Conservation (phyloP, 2,113 vertebrate species). For the Notechis scutatus region DNA sequence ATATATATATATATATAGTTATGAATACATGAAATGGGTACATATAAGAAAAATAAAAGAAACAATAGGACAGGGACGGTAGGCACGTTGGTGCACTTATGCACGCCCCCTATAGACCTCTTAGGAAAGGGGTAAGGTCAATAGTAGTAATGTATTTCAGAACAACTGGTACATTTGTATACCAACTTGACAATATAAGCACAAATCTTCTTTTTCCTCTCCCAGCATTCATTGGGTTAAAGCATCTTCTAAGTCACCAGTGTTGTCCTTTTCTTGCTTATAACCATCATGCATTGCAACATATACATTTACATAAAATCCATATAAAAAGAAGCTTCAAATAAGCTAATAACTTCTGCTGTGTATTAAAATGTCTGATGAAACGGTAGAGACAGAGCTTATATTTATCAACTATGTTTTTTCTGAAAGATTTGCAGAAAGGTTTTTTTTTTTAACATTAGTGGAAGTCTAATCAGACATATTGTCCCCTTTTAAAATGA, state of each 20-base stretch:
- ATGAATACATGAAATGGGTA: too few relatives aligned
- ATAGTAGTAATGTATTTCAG: conserved; percentile 39
- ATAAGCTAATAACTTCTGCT: conserved; percentile 39
- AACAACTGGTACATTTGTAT: conserved; percentile 44
- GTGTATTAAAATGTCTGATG: conserved; percentile 33
- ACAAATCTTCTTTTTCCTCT: neutral
- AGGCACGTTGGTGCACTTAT: too few relatives aligned
- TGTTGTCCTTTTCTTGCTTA: conserved; percentile 31
- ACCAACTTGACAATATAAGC: neutral
- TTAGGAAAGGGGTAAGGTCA: too few relatives aligned
- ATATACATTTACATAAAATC: conserved; percentile 45
- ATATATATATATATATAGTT: too few relatives aligned
- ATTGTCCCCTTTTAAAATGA: conserved; percentile 28
- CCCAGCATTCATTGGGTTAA: conserved; percentile 28
- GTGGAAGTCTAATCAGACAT: conserved; percentile 35
- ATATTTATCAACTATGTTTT: conserved; percentile 34
- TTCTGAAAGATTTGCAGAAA: conserved; percentile 7
- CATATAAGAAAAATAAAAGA: too few relatives aligned
- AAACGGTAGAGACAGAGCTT: conserved; percentile 35
- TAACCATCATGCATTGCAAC: conserved; percentile 26
- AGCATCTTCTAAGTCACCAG: conserved; percentile 23
- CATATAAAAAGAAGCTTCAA: conserved; percentile 41
- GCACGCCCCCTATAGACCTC: too few relatives aligned
- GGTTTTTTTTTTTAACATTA: neutral
- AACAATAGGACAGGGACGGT: too few relatives aligned